These are phyloP conservation scores for Muscina levida DNA, from an alignment of 2,888 invertebrate species.

Conservation along the genomic window DNA sequence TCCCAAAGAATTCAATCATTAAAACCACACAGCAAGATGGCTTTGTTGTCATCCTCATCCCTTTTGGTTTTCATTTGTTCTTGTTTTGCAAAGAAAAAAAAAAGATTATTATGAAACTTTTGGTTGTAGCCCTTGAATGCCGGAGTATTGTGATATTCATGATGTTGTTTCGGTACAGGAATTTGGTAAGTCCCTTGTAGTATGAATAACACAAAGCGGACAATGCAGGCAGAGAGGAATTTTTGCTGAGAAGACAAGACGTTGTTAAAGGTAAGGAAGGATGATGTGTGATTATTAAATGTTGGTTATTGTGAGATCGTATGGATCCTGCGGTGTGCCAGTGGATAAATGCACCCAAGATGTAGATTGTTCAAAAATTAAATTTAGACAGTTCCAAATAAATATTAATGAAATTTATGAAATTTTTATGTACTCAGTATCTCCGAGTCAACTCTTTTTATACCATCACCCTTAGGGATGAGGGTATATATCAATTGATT, in stretches of 20 bases:
- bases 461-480: no score
- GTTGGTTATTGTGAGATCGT: no score
- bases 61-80: neutral
- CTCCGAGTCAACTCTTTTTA: no score
- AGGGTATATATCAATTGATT: no score
- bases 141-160: neutral
- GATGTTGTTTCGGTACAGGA: neutral
- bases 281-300: no score
- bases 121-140: neutral
- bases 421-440: no score
- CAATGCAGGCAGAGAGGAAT: neutral
- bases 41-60: constrained; percentile 56
- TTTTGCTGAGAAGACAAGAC: neutral
- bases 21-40: constrained; percentile 62
- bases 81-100: constrained; percentile 34
- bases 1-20: constrained; percentile 58
- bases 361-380: no score
- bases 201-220: constrained; percentile 34
- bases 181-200: neutral
- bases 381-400: no score
- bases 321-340: no score
- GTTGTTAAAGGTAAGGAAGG: no score
- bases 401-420: no score
- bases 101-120: constrained; percentile 61
- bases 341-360: no score